Conservation (phyloP, 2,888 invertebrate genomes). For the Orchesella flavescens region DNA sequence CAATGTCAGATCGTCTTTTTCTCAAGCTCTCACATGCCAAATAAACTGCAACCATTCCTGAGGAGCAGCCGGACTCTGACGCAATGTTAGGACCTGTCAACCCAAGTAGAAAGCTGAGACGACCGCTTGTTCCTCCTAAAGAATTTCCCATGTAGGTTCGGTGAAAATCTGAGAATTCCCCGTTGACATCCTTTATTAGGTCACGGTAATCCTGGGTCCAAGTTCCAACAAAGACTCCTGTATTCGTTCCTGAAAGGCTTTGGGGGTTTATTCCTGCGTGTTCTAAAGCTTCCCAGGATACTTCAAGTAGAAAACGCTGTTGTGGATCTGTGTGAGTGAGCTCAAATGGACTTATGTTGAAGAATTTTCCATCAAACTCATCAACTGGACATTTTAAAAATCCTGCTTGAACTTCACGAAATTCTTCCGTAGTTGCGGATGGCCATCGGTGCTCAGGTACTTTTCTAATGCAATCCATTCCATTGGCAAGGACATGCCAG, state of each 20-base stretch:
- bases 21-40: constrained; percentile 30
- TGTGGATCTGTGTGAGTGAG: background rate
- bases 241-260: background rate
- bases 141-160: constrained; percentile 43
- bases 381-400: constrained; percentile 17
- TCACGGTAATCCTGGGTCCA: constrained; percentile 39
- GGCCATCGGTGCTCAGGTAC: background rate
- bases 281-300: constrained; percentile 27
- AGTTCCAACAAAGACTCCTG: constrained; percentile 25
- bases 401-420: constrained; percentile 3
- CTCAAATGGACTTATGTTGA: background rate
- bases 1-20: constrained; percentile 29
- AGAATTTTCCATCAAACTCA: background rate
- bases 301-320: constrained; percentile 12
- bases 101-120: constrained; percentile 36
- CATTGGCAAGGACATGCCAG: background rate
- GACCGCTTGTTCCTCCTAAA: constrained; percentile 31
- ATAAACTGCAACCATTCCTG: constrained; percentile 39
- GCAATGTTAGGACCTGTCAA: constrained; percentile 48
- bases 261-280: constrained; percentile 10
- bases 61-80: constrained; percentile 37
- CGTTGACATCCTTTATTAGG: background rate
- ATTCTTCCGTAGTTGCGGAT: background rate
- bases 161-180: constrained; percentile 28
- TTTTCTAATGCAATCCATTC: background rate